A percentile compares a stretch with the other conserved stretches of the same genome.
Evolutionary conservation across 2,113 vertebrate genomes (phyloP).

Genomic region (Sinosuthora webbiana): DNA sequence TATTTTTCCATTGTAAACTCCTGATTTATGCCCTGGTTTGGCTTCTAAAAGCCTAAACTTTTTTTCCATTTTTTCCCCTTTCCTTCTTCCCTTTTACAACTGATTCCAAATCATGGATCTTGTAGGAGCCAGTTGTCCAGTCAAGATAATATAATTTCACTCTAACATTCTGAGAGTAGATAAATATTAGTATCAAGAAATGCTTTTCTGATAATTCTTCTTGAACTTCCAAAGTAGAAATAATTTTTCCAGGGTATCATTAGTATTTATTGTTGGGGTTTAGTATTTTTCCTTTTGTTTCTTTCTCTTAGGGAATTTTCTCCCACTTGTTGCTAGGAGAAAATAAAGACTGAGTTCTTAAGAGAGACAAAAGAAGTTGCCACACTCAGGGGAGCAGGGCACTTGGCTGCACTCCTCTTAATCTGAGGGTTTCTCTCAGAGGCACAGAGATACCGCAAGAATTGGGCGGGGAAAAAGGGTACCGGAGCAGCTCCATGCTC

Average conservation of each 20-base stretch:
- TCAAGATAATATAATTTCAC: background rate
- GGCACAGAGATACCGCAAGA: rapidly evolving
- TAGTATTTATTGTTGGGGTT: background rate
- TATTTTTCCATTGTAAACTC: background rate
- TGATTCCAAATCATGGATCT: background rate
- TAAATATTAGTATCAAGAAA: background rate
- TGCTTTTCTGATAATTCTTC: background rate
- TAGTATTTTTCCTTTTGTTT: background rate
- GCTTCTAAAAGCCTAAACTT: background rate
- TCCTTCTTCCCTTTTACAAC: background rate
- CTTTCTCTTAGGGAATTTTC: background rate
- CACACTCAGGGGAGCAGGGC: background rate
- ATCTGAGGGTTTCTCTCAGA: background rate
- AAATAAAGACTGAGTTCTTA: rapidly evolving
- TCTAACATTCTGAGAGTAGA: background rate
- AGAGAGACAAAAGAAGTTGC: background rate
- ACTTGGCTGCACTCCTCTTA: background rate
- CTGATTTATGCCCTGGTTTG: background rate
- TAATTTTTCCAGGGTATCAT: background rate
- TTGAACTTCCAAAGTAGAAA: background rate
- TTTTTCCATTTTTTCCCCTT: background rate
- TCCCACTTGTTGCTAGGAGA: too few relatives aligned
- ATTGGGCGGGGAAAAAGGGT: background rate
- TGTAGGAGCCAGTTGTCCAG: background rate
- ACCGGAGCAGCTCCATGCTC: background rate